These are phyloP conservation scores for Mastigias papua DNA, from an alignment of 30 jellyfish, hydroid and myxozoan genomes.

Conservation along the genomic window DNA sequence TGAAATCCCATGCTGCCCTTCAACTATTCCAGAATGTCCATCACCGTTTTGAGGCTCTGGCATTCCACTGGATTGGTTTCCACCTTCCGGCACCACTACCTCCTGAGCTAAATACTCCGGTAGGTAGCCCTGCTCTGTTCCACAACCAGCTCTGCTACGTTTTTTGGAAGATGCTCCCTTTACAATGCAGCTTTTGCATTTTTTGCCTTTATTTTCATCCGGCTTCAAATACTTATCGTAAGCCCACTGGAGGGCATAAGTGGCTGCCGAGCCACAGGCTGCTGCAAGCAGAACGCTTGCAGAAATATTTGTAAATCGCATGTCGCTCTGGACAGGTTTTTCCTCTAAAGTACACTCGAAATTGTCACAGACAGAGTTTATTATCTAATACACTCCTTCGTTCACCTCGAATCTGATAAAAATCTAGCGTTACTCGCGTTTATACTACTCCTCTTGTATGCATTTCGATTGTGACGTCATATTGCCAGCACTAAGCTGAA, in stretches of 20 bases:
- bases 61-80: background rate
- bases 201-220: background rate
- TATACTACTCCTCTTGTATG: too few relatives aligned
- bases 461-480: background rate
- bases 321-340: too few relatives aligned
- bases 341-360: too few relatives aligned
- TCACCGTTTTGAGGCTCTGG: background rate
- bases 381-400: too few relatives aligned
- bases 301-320: background rate
- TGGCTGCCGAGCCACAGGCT: slow-evolving; percentile 56
- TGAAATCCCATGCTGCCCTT: background rate
- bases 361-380: too few relatives aligned
- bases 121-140: background rate
- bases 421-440: background rate
- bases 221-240: background rate
- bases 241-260: slow-evolving; percentile 46
- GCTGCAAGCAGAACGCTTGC: slow-evolving; percentile 30
- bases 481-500: background rate
- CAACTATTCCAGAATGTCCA: background rate
- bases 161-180: too few relatives aligned
- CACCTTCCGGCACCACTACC: background rate
- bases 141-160: background rate
- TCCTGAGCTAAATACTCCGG: background rate
- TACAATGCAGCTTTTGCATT: background rate
- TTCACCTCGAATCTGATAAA: background rate